Base-by-base conservation (phyloP, 2,113 vertebrate genomes). In the Oxyura jamaicensis region DNA sequence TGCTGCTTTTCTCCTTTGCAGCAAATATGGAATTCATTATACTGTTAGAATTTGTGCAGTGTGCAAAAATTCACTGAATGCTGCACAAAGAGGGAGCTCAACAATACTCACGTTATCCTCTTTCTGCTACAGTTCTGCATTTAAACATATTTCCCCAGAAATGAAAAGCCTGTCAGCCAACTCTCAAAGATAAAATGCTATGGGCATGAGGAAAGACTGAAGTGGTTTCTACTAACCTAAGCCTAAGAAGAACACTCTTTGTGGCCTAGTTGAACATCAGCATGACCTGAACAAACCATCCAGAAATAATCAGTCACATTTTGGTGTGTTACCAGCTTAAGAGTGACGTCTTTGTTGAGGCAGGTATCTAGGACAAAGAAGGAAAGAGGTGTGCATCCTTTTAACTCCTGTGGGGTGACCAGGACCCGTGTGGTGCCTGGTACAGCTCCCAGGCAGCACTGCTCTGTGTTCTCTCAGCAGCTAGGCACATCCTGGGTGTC, bases 391-490 rank as follows among this genome's bases (percentile, higher is more conserved):
- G 25, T 36, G 21, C 9, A 8, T 33, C 26, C 9, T 1, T 58
- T 81, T 69, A 9, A 2, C 1, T 13, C 46, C 9, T 42, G 71
- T 56, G 50, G 25, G 22, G 6, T 82, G 22, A 55, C 36, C 0
- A 0, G 31, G 31, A 5, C 36, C 14, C 5, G 1, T 39, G 80
- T 86, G 52, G 44, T 69, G 42, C n/a, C 23, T 1, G 2, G 20
- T 10, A 46, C 66, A 62, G 44, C 46, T 67, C 6, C 1, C 41
- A 59, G 36, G 25, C 39, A n/a, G 11, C 23, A 2, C 10, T 67
- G 67, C 17, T 56, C 36, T n/a, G 0, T 1, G 0, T 23, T 65
- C 33, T 88, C 48, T 23, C 81, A 71, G 75, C 48, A 53, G 0
- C 39, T 23, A 2, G 3, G 73, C 28, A 33, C 35, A 6, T 68